Evolutionary conservation across 2,797 vertebrate species (phyloP), one percentile per base, ranked within the genome.

Genomic region (Apogon talboti): DNA sequence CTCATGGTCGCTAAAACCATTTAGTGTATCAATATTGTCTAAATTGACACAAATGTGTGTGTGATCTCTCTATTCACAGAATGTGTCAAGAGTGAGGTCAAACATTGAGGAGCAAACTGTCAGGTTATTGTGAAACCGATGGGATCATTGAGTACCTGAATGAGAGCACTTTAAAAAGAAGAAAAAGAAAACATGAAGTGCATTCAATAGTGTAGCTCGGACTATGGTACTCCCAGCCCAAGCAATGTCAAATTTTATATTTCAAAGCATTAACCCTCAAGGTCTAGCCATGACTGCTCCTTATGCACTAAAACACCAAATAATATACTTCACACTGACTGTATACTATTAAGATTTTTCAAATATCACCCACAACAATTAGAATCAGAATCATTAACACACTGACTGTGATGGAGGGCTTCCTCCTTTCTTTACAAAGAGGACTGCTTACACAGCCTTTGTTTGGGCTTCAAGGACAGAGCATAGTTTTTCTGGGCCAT

Each of bases 391-490:
- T 57, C 14, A 67, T 62, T 16, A 35, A 62, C 11, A 59, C 65
- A 67, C 59, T 18, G 0, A 21, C 7, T 35, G 47, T 11, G 41
- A 9, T 19, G 44, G 15, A 51, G 42, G 37, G 47, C 11, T 52
- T 64, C 64, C 44, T 44, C 56, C 75, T 76, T 21, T 62, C 46
- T 58, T 18, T 10, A 58, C 56, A 52, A 53, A 48, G 52, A 65
- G 35, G 24, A 30, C 37, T 0, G 8, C 38, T 41, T 38, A 37
- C 14, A 71, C 41, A 18, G 66, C 63, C 62, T 89, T 87, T 88
- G 66, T 81, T 85, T 87, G 44, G 63, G 68, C 40, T 86, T 88
- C 80, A 88, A 90, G 84, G 87, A 87, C 84, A 80, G 12, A 16
- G 18, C 68, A 55, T 15, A 45, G 42, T 65, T 75, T 78, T 84